phyloP scores from a whole-genome alignment of 2,888 invertebrate genomes.

The Theretra japonica region DNA sequence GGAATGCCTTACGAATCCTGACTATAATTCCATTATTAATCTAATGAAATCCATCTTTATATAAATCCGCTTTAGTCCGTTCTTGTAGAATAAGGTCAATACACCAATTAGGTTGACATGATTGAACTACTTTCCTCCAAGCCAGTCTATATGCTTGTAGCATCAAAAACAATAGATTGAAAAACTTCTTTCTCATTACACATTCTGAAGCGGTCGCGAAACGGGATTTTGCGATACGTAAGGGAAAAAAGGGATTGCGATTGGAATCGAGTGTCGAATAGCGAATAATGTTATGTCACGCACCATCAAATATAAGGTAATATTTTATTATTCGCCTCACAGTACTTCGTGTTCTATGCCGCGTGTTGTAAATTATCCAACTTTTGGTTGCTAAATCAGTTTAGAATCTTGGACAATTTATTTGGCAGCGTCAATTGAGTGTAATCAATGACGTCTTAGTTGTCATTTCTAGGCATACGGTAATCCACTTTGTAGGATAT shows the following conservation, averaged over 20 bases:
- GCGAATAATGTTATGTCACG: conserved; percentile 12
- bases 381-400: not conserved
- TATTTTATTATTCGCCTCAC: conserved; percentile 13
- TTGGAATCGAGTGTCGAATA: conserved; percentile 25
- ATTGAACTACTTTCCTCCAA: not conserved
- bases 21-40: too few species aligned
- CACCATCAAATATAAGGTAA: conserved; percentile 17
- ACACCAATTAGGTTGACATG: not conserved
- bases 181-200: not conserved
- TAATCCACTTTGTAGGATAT: too few species aligned
- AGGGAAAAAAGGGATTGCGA: conserved; percentile 26
- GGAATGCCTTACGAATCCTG: too few species aligned
- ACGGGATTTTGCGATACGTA: conserved; percentile 22
- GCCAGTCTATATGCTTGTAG: not conserved
- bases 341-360: not conserved
- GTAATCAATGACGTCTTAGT: too few species aligned
- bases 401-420: not conserved
- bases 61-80: not conserved
- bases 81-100: not conserved
- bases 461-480: too few species aligned
- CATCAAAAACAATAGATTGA: conserved; percentile 10
- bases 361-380: not conserved
- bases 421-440: not conserved
- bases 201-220: conserved; percentile 6
- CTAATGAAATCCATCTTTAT: too few species aligned